These are phyloP conservation scores for Acronicta alni DNA, from an alignment of 2,888 invertebrate genomes.

Conservation along the genomic window DNA sequence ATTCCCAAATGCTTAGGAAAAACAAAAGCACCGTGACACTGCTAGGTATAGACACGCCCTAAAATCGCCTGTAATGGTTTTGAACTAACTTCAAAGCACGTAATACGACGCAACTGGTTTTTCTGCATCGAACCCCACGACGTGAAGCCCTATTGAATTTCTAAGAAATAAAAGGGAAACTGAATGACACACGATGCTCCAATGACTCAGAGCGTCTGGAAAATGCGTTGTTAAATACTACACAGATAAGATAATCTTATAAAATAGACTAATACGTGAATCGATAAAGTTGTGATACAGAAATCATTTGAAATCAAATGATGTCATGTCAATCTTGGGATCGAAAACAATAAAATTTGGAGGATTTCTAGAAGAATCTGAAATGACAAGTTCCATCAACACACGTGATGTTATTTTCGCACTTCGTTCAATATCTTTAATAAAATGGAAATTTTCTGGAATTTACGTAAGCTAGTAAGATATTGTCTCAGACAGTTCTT, in stretches of 20 bases:
- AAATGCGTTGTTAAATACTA: conserved; percentile 27
- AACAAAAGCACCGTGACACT: too few relatives aligned
- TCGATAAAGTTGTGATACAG: conserved; percentile 19
- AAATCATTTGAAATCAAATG: conserved; percentile 25
- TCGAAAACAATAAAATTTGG: conserved; percentile 23
- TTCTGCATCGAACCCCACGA: conserved; percentile 26
- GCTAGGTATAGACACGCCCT: too few relatives aligned
- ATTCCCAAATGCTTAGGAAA: too few relatives aligned
- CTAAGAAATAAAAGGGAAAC: conserved; percentile 40
- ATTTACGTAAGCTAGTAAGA: neutral
- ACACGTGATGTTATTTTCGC: conserved; percentile 16
- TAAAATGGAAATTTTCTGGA: neutral
- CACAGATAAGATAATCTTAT: conserved; percentile 23
- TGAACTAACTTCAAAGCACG: conserved; percentile 1
- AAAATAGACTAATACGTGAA: conserved; percentile 18
- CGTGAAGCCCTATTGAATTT: conserved; percentile 21
- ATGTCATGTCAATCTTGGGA: conserved; percentile 9
- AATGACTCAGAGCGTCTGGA: conserved; percentile 29
- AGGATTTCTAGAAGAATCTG: conserved; percentile 31
- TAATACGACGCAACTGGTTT: conserved; percentile 18
- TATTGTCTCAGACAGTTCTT: neutral
- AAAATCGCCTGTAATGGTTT: too few relatives aligned
- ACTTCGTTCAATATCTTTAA: neutral
- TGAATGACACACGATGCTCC: conserved; percentile 18
- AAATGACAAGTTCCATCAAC: conserved; percentile 6